These are phyloP conservation scores for Mugil cephalus DNA, from an alignment of 2,113 vertebrate species.

Conservation along the genomic window DNA sequence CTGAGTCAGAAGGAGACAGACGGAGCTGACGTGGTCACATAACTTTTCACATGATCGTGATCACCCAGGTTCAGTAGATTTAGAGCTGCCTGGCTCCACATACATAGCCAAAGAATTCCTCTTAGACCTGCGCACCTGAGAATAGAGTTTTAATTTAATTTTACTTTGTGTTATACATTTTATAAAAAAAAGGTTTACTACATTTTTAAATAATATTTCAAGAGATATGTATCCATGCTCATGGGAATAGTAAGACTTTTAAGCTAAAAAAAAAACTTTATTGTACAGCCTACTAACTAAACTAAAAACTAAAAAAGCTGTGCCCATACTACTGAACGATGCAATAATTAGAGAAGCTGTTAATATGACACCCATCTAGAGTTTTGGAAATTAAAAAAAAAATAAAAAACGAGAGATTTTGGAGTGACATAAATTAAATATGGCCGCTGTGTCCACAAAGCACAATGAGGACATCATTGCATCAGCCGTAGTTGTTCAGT, in stretches of 20 bases:
- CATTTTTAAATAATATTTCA: no score
- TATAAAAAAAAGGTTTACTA: no score
- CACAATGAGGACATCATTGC: constrained; percentile 62
- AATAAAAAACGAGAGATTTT: constrained; percentile 55
- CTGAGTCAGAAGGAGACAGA: not conserved
- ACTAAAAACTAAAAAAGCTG: not conserved
- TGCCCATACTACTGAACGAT: not conserved
- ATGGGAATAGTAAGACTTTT: no score
- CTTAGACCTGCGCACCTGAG: not conserved
- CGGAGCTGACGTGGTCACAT: not conserved
- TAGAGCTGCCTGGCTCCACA: not conserved
- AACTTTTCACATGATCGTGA: not conserved
- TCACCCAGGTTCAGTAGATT: not conserved
- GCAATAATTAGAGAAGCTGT: constrained; percentile 3
- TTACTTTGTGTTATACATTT: no score
- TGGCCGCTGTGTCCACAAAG: constrained; percentile 63
- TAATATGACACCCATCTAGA: constrained; percentile 33
- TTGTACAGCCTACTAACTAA: no score
- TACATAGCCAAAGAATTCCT: not conserved
- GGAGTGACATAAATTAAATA: constrained; percentile 69
- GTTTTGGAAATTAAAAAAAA: constrained; percentile 43
- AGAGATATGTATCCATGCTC: no score
- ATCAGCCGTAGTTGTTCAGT: constrained; percentile 51
- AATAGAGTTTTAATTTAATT: no score
- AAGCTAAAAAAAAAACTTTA: no score